Evolutionary conservation across 2,113 vertebrate species (phyloP).

Genomic region (Rhineura floridana): DNA sequence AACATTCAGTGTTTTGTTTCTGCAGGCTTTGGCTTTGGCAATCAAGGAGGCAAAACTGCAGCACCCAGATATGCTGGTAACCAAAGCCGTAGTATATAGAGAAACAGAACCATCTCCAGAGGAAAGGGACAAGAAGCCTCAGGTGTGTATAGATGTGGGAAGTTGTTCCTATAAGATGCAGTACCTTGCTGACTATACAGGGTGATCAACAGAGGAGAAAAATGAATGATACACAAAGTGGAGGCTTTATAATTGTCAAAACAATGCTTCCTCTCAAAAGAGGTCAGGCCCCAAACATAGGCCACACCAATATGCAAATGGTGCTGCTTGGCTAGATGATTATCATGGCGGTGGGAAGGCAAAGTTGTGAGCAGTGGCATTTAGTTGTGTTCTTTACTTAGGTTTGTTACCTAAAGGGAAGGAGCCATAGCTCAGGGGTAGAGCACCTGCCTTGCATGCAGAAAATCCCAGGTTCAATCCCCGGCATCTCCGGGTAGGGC

Average conservation of each 20-base stretch:
- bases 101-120: slow-evolving; percentile 95
- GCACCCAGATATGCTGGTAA: slow-evolving; percentile 98
- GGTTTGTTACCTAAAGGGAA: background rate
- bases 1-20: slow-evolving; percentile 23
- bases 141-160: slow-evolving; percentile 76
- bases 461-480: no score
- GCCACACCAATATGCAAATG: background rate
- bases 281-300: background rate
- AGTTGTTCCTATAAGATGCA: background rate
- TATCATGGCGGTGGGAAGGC: background rate
- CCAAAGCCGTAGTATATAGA: slow-evolving; percentile 98
- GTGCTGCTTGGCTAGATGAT: background rate
- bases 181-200: background rate
- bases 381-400: background rate
- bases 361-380: background rate
- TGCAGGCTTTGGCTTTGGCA: slow-evolving; percentile 93
- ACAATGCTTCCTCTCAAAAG: background rate
- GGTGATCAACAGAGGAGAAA: background rate
- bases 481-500: no score
- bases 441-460: no score
- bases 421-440: no score
- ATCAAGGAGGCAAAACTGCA: slow-evolving; percentile 98
- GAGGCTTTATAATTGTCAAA: background rate
- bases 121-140: slow-evolving; percentile 86
- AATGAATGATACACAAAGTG: background rate